phyloP scores from a whole-genome alignment of 2,888 invertebrate genomes.

The Philereme transversata region DNA sequence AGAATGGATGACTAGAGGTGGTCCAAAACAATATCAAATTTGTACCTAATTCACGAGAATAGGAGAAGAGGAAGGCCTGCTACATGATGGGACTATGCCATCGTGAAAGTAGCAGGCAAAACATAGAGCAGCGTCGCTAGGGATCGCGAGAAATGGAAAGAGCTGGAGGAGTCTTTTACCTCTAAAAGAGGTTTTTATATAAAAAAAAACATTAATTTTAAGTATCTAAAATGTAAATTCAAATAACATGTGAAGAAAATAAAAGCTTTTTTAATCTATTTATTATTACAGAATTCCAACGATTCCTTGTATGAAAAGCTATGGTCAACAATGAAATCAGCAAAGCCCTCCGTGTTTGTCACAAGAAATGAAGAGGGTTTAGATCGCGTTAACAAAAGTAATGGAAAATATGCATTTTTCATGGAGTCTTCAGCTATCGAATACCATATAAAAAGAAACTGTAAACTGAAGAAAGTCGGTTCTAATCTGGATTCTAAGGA shows the following conservation, averaged over 20 bases:
- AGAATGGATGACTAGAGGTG: too few relatives aligned
- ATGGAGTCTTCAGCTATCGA: conserved; percentile 98
- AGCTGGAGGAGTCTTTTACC: too few relatives aligned
- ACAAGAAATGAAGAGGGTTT: conserved; percentile 92
- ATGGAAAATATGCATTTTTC: conserved; percentile 94
- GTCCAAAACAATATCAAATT: too few relatives aligned
- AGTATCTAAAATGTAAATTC: neutral
- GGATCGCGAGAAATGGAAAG: too few relatives aligned
- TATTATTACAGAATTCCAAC: conserved; percentile 87
- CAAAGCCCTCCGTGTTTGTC: conserved; percentile 92
- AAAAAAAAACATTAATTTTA: neutral
- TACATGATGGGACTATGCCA: too few relatives aligned
- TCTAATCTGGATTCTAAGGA: conserved; percentile 90
- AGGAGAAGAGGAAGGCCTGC: too few relatives aligned
- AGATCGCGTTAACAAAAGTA: conserved; percentile 89
- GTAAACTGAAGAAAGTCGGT: conserved; percentile 91
- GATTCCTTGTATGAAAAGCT: conserved; percentile 94
- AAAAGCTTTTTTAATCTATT: too few relatives aligned
- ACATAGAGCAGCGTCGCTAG: too few relatives aligned
- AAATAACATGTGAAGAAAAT: too few relatives aligned
- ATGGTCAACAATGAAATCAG: conserved; percentile 94
- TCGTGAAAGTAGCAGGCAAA: too few relatives aligned
- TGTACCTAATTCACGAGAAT: too few relatives aligned
- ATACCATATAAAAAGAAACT: conserved; percentile 92
- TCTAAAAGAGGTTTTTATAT: too few relatives aligned